Evolutionary conservation across 2,888 invertebrate genomes (phyloP).

Genomic region (Nemotelus nigrinus): DNA sequence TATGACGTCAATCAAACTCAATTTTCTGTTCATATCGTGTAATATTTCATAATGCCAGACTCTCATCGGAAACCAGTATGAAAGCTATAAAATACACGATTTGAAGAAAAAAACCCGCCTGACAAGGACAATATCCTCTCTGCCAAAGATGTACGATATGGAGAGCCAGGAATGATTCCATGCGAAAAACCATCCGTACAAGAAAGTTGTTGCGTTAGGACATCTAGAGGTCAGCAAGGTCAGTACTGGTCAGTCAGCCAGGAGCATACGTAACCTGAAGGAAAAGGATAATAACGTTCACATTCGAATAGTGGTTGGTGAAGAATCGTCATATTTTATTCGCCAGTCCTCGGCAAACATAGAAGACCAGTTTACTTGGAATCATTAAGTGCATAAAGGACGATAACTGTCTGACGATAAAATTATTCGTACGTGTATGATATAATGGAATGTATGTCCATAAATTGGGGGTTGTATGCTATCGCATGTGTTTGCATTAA

Average conservation of each 20-base stretch:
- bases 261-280: conserved; percentile 4
- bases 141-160: conserved; percentile 11
- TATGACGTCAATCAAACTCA: conserved; percentile 34
- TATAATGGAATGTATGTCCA: neutral
- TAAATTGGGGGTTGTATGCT: conserved; percentile 20
- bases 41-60: neutral
- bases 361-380: conserved; percentile 38
- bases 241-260: conserved; percentile 40
- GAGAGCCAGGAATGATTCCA: neutral
- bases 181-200: conserved; percentile 36
- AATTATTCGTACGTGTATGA: neutral
- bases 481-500: conserved; percentile 1
- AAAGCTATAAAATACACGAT: conserved; percentile 28
- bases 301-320: neutral
- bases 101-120: conserved; percentile 32
- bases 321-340: conserved; percentile 29
- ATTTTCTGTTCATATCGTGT: conserved; percentile 1
- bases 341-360: too few relatives aligned
- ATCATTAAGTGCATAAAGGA: conserved; percentile 19
- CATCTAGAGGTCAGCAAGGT: conserved; percentile 37
- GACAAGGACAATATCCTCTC: conserved; percentile 17
- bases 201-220: conserved; percentile 32
- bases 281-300: conserved; percentile 40
- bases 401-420: conserved; percentile 7
- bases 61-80: conserved; percentile 36